phyloP scores from a whole-genome alignment of 2,113 vertebrate species.

The Collichthys lucidus region DNA sequence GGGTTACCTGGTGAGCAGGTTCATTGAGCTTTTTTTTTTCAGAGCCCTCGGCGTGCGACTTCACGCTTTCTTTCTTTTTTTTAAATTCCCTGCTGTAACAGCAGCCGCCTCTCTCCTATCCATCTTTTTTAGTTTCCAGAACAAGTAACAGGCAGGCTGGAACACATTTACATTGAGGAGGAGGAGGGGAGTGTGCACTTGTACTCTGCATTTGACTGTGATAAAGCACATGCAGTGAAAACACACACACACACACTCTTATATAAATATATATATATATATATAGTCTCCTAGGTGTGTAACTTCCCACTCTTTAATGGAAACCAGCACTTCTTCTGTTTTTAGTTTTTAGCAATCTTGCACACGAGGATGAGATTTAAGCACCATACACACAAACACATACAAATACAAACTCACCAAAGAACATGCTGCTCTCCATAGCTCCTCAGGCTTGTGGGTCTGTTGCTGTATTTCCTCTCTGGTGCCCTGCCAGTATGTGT shows the following conservation, averaged over 20 bases:
- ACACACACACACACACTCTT: constrained; percentile 21
- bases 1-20: constrained; percentile 36
- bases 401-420: constrained; percentile 93
- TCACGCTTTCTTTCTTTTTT: constrained; percentile 3
- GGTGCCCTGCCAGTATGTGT: constrained; percentile 82
- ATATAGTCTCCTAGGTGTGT: constrained; percentile 17
- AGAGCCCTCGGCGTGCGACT: constrained; percentile 16
- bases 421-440: constrained; percentile 98
- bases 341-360: background rate
- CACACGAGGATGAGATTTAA: constrained; percentile 2
- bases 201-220: constrained; percentile 39
- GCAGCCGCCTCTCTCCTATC: background rate
- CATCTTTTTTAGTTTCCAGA: constrained; percentile 34
- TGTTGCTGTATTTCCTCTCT: constrained; percentile 84
- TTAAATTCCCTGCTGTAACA: background rate
- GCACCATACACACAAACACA: background rate
- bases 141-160: constrained; percentile 39
- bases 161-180: constrained; percentile 29
- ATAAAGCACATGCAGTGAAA: constrained; percentile 35
- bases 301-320: constrained; percentile 53
- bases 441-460: constrained; percentile 87
- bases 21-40: constrained; percentile 32
- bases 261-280: background rate
- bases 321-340: constrained; percentile 33
- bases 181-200: constrained; percentile 24